These are phyloP conservation scores for Casuarius casuarius DNA, from an alignment of 2,113 vertebrate genomes.

Conservation along the genomic window DNA sequence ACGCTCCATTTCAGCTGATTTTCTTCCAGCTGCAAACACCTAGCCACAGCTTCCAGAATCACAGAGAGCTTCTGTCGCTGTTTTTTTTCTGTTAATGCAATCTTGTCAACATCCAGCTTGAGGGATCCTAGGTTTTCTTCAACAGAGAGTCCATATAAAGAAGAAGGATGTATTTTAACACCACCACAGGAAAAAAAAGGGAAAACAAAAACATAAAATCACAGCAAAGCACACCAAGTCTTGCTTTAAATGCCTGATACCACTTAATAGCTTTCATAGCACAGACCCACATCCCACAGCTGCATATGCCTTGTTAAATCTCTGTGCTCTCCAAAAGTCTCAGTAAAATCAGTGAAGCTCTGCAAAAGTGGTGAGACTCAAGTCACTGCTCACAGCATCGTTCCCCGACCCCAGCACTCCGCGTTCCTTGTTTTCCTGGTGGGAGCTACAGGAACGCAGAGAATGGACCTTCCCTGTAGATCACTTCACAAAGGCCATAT, in stretches of 20 bases:
- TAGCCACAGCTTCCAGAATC: constrained; percentile 79
- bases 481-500: neutral
- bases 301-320: neutral
- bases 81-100: constrained; percentile 79
- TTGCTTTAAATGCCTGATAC: neutral
- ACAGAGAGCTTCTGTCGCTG: constrained; percentile 85
- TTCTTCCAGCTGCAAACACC: constrained; percentile 76
- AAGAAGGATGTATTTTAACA: neutral
- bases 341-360: neutral
- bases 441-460: neutral
- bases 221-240: neutral
- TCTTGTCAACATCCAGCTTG: constrained; percentile 84
- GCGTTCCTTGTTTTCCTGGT: neutral
- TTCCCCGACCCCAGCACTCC: neutral
- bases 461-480: neutral
- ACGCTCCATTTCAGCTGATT: constrained; percentile 83
- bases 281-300: neutral
- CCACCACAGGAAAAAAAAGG: neutral
- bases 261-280: neutral
- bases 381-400: neutral
- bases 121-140: constrained; percentile 81
- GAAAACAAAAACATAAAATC: neutral
- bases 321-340: neutral
- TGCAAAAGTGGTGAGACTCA: neutral
- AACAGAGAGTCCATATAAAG: neutral